These are phyloP conservation scores for Tetranychus piercei DNA, from an alignment of 2,888 invertebrate species.

Conservation along the genomic window DNA sequence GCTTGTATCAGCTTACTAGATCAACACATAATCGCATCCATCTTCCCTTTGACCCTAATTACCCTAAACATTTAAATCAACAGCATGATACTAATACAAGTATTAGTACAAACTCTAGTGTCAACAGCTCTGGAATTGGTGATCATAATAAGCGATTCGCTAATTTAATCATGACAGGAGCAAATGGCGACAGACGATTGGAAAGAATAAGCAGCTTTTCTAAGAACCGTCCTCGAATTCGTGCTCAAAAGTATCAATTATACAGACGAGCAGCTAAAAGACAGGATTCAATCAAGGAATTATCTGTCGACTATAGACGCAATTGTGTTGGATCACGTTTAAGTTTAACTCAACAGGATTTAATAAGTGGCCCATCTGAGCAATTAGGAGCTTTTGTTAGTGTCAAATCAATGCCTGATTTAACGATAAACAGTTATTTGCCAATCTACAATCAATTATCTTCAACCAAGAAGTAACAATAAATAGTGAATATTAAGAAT, in stretches of 20 bases:
- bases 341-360: neutral
- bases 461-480: neutral
- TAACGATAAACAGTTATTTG: neutral
- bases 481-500: too few species aligned
- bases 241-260: conserved; percentile 9
- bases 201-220: neutral
- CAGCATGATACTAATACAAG: neutral
- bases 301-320: conserved; percentile 5
- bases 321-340: conserved; percentile 7
- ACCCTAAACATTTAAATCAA: neutral
- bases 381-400: conserved; percentile 6
- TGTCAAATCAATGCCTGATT: conserved; percentile 9
- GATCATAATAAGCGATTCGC: neutral
- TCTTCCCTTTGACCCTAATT: neutral
- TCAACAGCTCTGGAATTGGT: neutral
- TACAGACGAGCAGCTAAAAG: neutral
- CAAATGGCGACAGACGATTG: neutral
- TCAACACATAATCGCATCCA: neutral
- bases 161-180: neutral
- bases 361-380: neutral
- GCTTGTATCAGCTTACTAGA: neutral
- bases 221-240: conserved; percentile 5
- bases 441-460: conserved; percentile 1
- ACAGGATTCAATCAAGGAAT: conserved; percentile 1
- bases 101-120: conserved; percentile 8